Base-by-base conservation (phyloP, 2,888 invertebrate genomes). In the Trissonchulus sp. region DNA sequence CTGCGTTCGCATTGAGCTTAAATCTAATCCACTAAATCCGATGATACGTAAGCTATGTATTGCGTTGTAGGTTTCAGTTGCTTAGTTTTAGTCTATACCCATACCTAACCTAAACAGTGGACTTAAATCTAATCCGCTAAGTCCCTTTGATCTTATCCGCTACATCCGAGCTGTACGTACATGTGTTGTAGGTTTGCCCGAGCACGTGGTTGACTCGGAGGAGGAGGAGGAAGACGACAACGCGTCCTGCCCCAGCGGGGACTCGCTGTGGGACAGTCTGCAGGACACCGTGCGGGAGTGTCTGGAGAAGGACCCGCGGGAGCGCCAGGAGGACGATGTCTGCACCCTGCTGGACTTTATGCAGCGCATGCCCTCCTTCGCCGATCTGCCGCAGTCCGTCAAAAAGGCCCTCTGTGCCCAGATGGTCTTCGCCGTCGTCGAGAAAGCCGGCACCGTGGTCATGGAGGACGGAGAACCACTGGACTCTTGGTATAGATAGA, bases 401-500 rank as follows among this genome's bases (percentile, higher is more conserved):
- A 89, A 97, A 78, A 89, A 95, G 80, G 95, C 95, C 74, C 88
- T 99, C 75, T 98, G 98, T 87, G 90, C 92, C 36, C 83, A 83
- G 30, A 99, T 99, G 98, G 97, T 98, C 35, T 98, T 98, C 87
- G 99, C 98, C 1, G 95, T 97, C 0, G 98, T 99, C 35, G 96
- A 97, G 85, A 94, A 95, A 84, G 93, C 95, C 62, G 95, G 94
- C 35, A 98, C 97, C 48, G 90, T 95, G 78, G 97, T 99, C 2
- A 93, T 99, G 91, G 94, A 94, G 84, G 93, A 99, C 87, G 95
- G 95, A n/a, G 98, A 99, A 87, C 95, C 97, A 87, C 89, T 99
- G 83, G 99, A 99, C 87, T 96, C 97, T 36, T 98, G 98, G 98
- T 83, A 3, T 18, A 15, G n/a, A n/a, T n/a, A n/a, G n/a, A n/a